phyloP scores from a whole-genome alignment of 2,113 vertebrate genomes.

The Semnornis frantzii region DNA sequence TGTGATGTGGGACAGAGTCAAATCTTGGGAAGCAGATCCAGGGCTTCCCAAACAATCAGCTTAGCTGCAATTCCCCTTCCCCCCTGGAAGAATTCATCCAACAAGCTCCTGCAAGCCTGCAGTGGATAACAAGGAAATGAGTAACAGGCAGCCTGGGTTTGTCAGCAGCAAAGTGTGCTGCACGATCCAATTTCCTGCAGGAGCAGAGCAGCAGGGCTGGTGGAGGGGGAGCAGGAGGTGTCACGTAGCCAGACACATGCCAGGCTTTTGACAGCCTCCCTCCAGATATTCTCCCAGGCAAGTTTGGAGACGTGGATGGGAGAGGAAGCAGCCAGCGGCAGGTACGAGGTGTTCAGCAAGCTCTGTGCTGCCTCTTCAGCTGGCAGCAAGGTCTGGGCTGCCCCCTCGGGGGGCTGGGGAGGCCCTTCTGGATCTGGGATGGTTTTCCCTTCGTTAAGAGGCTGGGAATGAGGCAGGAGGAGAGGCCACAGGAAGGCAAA shows the following conservation, averaged over 20 bases:
- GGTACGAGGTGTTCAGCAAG: rapidly evolving
- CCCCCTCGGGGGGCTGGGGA: rapidly evolving
- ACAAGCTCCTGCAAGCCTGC: neutral
- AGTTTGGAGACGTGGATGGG: neutral
- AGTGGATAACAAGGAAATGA: neutral
- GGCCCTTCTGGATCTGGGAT: neutral
- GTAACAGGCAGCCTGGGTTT: neutral
- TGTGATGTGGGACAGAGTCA: too few relatives aligned
- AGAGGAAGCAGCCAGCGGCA: neutral
- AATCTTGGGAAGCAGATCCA: neutral
- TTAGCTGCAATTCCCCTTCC: neutral
- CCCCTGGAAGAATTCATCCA: neutral
- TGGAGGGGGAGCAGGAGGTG: neutral
- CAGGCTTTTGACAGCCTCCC: neutral
- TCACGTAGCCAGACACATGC: neutral
- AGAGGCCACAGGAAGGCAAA: neutral
- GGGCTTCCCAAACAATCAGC: neutral
- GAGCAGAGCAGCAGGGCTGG: neutral
- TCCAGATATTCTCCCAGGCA: neutral
- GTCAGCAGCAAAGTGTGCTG: neutral
- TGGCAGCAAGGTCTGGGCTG: neutral
- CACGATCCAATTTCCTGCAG: neutral
- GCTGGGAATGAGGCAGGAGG: neutral
- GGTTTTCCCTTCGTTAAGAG: neutral
- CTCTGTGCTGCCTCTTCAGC: neutral